These are phyloP conservation scores for Ceuthmochares aereus DNA, from an alignment of 2,113 vertebrate species.

Conservation along the genomic window DNA sequence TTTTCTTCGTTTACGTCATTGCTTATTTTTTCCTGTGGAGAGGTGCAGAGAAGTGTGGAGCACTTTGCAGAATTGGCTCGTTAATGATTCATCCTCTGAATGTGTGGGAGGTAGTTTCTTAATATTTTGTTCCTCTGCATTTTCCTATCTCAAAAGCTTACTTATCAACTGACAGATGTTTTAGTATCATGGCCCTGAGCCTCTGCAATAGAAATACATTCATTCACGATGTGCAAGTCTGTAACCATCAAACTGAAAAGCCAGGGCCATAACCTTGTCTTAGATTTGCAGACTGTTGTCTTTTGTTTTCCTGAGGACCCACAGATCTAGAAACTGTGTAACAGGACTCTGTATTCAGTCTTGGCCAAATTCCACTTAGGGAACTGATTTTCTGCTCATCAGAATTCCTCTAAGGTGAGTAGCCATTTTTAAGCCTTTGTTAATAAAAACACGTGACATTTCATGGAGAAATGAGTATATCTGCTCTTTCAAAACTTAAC, in stretches of 20 bases:
- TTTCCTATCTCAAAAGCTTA: neutral
- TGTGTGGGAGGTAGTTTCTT: conserved; percentile 46
- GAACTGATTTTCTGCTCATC: neutral
- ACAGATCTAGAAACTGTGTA: neutral
- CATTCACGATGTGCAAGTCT: fast-evolving
- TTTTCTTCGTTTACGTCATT: neutral
- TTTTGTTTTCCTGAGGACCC: neutral
- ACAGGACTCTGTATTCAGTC: neutral
- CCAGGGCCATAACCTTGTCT: neutral
- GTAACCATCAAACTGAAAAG: neutral
- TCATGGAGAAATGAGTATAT: neutral
- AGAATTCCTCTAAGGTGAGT: neutral
- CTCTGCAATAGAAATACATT: neutral
- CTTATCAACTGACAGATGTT: neutral
- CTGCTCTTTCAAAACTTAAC: neutral
- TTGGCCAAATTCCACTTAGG: neutral
- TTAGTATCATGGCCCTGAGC: neutral
- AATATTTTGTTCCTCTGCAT: conserved; percentile 13
- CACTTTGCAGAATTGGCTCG: conserved; percentile 3
- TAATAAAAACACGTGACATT: conserved; percentile 2
- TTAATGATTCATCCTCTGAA: conserved; percentile 30
- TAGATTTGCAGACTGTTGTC: neutral
- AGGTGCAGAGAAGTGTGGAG: conserved; percentile 13
- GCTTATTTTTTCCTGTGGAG: neutral
- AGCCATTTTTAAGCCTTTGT: neutral